Percentiles rank a stretch among this genome's conserved stretches.
Evolutionary conservation across 2,113 vertebrate genomes (phyloP).

Genomic region (Lamprotornis superbus): DNA sequence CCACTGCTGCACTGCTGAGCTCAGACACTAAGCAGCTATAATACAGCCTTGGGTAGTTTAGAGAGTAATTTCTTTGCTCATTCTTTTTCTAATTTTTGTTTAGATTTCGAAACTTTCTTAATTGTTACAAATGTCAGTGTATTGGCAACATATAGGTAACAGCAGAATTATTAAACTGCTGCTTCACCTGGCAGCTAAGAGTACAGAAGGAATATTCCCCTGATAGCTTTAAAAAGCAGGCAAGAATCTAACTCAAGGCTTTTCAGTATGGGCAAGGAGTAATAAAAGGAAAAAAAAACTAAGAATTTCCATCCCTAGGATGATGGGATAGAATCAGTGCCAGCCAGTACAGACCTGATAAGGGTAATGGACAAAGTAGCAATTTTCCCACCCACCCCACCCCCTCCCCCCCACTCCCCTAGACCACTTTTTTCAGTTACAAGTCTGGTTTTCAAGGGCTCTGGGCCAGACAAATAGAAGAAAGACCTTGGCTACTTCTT

Average conservation of each 20-base stretch:
- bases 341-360: background rate
- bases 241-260: background rate
- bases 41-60: conserved; percentile 1
- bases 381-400: background rate
- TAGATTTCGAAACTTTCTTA: background rate
- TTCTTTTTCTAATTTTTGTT: conserved; percentile 14
- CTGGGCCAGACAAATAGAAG: background rate
- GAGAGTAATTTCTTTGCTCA: background rate
- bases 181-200: background rate
- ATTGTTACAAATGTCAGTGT: background rate
- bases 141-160: background rate
- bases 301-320: background rate
- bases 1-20: background rate
- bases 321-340: background rate
- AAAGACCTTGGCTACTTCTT: background rate
- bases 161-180: background rate
- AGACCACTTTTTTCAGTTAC: background rate
- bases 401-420: rapidly evolving
- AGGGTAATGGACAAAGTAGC: background rate
- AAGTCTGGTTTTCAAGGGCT: background rate
- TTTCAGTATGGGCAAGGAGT: background rate
- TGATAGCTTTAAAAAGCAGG: background rate
- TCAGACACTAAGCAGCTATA: conserved; percentile 21
- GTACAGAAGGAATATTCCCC: background rate
- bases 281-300: background rate